A percentile compares a stretch with the other conserved stretches of the same genome.
Evolutionary conservation across 1,140 invertebrate species (phyloP).

Genomic region (Diabrotica virgifera): DNA sequence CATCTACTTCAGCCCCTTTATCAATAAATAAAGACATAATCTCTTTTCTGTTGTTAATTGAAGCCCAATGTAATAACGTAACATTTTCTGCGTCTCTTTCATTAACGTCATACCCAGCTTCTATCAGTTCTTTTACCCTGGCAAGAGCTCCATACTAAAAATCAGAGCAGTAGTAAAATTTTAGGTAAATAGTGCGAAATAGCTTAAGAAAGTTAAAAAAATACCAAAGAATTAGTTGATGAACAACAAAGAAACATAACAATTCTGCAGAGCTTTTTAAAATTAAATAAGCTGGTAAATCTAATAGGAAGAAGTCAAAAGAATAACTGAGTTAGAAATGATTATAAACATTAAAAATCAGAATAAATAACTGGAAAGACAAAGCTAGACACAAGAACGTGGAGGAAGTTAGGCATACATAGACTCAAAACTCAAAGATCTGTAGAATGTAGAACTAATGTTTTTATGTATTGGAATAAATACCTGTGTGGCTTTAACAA

Average conservation of each 20-base stretch:
- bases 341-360: too few species aligned
- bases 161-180: neutral
- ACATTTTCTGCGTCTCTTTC: conserved; percentile 88
- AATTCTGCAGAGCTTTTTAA: too few species aligned
- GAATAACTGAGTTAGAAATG: too few species aligned
- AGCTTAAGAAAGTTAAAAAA: neutral
- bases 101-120: conserved; percentile 87
- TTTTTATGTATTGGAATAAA: conserved; percentile 17
- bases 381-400: too few species aligned
- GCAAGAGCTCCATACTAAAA: conserved; percentile 81
- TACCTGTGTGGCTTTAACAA: conserved; percentile 90
- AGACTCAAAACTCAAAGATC: neutral
- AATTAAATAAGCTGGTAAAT: too few species aligned
- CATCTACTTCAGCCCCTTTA: conserved; percentile 89
- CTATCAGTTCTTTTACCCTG: conserved; percentile 80
- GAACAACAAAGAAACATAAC: too few species aligned
- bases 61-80: conserved; percentile 97
- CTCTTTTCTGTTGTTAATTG: conserved; percentile 94
- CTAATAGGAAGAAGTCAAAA: too few species aligned
- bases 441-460: neutral
- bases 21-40: conserved; percentile 71
- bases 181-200: neutral
- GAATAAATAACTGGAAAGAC: too few species aligned
- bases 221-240: neutral
- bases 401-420: neutral